Conservation (phyloP, 2,888 invertebrate species). For the Hypsopygia costalis region DNA sequence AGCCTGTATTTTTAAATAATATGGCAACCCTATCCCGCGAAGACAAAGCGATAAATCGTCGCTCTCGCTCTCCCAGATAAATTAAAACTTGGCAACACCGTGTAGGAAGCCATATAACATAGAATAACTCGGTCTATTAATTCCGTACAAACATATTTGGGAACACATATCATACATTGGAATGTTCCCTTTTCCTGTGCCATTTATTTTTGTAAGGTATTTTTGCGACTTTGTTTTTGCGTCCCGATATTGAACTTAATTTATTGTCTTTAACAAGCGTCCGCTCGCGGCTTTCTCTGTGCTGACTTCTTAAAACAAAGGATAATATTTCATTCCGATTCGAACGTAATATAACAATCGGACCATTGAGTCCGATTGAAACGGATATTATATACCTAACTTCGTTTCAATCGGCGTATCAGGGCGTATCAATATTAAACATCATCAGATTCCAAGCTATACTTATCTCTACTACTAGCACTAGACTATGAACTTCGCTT, state of each 20-base stretch:
- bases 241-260: neutral
- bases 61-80: slow-evolving; percentile 25
- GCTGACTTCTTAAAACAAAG: too few relatives aligned
- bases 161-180: slow-evolving; percentile 8
- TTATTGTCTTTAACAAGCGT: slow-evolving; percentile 12
- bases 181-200: slow-evolving; percentile 4
- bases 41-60: slow-evolving; percentile 34
- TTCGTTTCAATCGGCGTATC: too few relatives aligned
- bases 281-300: too few relatives aligned
- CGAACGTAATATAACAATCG: too few relatives aligned
- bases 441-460: too few relatives aligned
- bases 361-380: too few relatives aligned
- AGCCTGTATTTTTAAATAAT: too few relatives aligned
- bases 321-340: too few relatives aligned
- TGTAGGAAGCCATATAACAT: slow-evolving; percentile 19
- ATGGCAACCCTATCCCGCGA: neutral
- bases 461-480: too few relatives aligned
- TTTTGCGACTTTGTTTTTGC: neutral
- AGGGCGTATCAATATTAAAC: too few relatives aligned
- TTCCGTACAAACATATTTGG: slow-evolving; percentile 20
- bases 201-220: slow-evolving; percentile 1
- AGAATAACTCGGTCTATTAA: slow-evolving; percentile 33
- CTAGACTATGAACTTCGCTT: too few relatives aligned
- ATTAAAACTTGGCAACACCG: slow-evolving; percentile 39
- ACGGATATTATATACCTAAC: too few relatives aligned